Conservation (phyloP, 2,797 vertebrate species). For the Crypturellus tataupa region DNA sequence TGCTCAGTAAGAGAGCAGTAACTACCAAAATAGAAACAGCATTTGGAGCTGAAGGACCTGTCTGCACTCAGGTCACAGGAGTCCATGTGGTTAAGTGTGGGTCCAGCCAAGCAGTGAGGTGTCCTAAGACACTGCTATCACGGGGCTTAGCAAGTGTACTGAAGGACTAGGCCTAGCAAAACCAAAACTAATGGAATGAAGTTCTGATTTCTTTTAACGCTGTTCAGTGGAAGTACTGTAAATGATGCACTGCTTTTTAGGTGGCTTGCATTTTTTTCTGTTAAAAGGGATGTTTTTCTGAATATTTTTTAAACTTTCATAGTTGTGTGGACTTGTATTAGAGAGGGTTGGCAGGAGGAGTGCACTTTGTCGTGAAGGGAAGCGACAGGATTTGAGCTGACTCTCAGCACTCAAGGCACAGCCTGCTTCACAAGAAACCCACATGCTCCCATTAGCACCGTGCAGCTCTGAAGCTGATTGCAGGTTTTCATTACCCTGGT, state of each 20-base stretch:
- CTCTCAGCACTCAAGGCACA: neutral
- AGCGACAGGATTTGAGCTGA: neutral
- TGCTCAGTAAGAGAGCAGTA: neutral
- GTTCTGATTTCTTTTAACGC: neutral
- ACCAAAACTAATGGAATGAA: neutral
- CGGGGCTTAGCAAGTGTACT: neutral
- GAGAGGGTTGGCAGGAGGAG: neutral
- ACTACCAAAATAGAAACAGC: neutral
- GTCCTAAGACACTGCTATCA: neutral
- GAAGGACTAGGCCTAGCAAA: neutral
- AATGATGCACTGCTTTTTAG: neutral
- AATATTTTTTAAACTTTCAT: neutral
- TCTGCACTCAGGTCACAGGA: neutral
- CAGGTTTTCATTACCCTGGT: neutral
- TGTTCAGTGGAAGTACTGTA: neutral
- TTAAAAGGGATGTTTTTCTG: neutral
- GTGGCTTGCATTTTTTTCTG: neutral
- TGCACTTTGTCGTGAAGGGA: too few species aligned
- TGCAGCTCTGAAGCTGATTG: neutral
- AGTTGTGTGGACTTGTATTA: neutral
- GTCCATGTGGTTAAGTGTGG: neutral
- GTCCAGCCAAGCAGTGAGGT: neutral
- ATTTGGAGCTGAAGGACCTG: neutral
- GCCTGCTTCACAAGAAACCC: neutral
- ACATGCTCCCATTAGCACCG: neutral